A percentile compares a stretch with the other conserved stretches of the same genome.
phyloP scores from a whole-genome alignment of 2,888 invertebrate genomes.

The Microplitis manilae region DNA sequence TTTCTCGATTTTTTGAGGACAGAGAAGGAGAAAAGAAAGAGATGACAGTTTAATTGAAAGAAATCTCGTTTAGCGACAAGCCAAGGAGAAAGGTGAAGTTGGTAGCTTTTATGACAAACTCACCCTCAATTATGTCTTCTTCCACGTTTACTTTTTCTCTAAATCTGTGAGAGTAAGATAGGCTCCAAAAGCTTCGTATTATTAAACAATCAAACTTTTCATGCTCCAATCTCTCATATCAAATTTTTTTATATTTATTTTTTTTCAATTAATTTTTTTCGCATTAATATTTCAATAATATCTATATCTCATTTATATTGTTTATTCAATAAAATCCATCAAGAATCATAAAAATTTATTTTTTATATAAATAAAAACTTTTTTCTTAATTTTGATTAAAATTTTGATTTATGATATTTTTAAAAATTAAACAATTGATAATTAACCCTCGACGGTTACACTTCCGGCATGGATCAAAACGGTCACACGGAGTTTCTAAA shows the following conservation, averaged over 20 bases:
- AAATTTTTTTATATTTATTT: constrained; percentile 58
- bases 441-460: too few species aligned
- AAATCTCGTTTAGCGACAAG: constrained; percentile 61
- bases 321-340: too few species aligned
- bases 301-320: not conserved
- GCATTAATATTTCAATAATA: not conserved
- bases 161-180: constrained; percentile 33
- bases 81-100: constrained; percentile 21
- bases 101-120: constrained; percentile 30
- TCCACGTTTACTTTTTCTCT: constrained; percentile 12
- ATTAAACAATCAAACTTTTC: constrained; percentile 33
- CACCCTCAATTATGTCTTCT: constrained; percentile 12
- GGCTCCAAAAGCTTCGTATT: constrained; percentile 31
- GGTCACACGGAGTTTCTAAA: too few species aligned
- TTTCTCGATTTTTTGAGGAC: constrained; percentile 56
- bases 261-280: constrained; percentile 30
- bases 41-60: constrained; percentile 70
- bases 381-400: not conserved
- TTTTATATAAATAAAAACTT: not conserved
- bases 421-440: too few species aligned
- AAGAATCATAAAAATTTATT: too few species aligned
- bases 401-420: too few species aligned
- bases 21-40: constrained; percentile 40
- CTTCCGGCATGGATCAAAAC: too few species aligned
- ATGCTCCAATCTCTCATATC: not conserved